Base-by-base conservation (phyloP, 2,888 invertebrate genomes). In the Meghimatium bilineatum region DNA sequence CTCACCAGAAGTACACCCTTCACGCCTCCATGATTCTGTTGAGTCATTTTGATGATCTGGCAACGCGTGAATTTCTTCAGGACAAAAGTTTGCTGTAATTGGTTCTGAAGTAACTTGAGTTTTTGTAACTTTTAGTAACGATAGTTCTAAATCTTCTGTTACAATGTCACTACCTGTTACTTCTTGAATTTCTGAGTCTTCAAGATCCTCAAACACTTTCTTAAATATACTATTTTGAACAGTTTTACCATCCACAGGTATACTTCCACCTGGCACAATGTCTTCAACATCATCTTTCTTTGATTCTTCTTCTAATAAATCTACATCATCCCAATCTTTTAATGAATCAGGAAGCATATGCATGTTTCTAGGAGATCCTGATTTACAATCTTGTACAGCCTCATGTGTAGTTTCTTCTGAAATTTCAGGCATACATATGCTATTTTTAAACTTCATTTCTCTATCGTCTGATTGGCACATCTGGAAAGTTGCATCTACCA, bases 221-320 rank as follows among this genome's bases (percentile, higher is more conserved):
- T 12, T 49, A 26, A 29, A n/a, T 29, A 77, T 49, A 29, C n/a
- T 71, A 38, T 38, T 38, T 26, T 8, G 36, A 44, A 38, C 38
- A 17, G 23, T 23, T 71, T 38, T 74, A 44, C 29, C 49, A n/a
- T 26, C n/a, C 29, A 20, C 23, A 1, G 6, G 1, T 36, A 71
- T 71, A 8, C 38, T 29, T 34, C 14, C 67, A 10, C 23, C 29
- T 17, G 29, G 49, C n/a, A 20, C 14, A 29, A 0, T 36, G 2
- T 17, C 49, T 44, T 29, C 29, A 49, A 23, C 5, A 26, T 23
- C 29, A 49, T 12, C n/a, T n/a, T 44, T n/a, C 38, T 38, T 26
- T 17, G 66, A 66, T 32, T 78, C 49, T 49, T 78, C 77, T 36
- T 23, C 77, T 38, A 78, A 44, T n/a, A 78, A 78, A 67, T 78